A percentile compares a stretch with the other conserved stretches of the same genome.
These are phyloP conservation scores for Mythimna albipuncta DNA, from an alignment of 2,888 invertebrate species.

Conservation along the genomic window DNA sequence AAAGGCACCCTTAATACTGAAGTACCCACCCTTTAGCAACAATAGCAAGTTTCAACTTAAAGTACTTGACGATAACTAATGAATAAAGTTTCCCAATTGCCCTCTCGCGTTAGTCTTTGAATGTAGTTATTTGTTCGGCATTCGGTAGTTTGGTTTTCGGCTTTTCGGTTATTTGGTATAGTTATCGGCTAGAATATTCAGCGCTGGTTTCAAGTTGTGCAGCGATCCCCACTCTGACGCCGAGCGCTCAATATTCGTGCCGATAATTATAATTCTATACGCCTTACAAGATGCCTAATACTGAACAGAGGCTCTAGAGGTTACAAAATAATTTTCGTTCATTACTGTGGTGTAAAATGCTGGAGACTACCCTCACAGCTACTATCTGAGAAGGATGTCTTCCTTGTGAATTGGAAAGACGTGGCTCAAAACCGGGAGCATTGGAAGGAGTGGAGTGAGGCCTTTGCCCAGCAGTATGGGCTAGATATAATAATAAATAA, in stretches of 20 bases:
- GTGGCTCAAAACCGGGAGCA: too few species aligned
- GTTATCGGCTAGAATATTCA: too few species aligned
- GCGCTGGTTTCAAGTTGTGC: too few species aligned
- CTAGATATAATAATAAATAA: too few species aligned
- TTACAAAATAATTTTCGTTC: not conserved
- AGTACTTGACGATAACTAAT: slow-evolving; percentile 74
- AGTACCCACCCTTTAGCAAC: slow-evolving; percentile 57
- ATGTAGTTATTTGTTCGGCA: slow-evolving; percentile 59
- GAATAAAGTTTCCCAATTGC: slow-evolving; percentile 82
- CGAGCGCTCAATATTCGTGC: too few species aligned
- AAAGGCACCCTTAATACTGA: slow-evolving; percentile 32
- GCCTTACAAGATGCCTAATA: not conserved
- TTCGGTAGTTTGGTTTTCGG: slow-evolving; percentile 60
- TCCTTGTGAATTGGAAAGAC: too few species aligned
- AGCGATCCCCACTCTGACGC: too few species aligned
- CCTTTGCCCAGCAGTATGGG: too few species aligned
- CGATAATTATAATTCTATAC: not conserved
- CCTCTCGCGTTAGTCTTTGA: slow-evolving; percentile 66
- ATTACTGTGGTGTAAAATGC: too few species aligned
- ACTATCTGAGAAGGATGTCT: too few species aligned
- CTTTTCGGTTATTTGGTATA: slow-evolving; percentile 44
- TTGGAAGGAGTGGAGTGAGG: too few species aligned
- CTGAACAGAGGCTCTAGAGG: not conserved
- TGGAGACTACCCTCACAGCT: too few species aligned
- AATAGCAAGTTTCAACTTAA: slow-evolving; percentile 68